Base-by-base conservation (phyloP, 2,113 vertebrate species). In the Chaetodon trifascialis region DNA sequence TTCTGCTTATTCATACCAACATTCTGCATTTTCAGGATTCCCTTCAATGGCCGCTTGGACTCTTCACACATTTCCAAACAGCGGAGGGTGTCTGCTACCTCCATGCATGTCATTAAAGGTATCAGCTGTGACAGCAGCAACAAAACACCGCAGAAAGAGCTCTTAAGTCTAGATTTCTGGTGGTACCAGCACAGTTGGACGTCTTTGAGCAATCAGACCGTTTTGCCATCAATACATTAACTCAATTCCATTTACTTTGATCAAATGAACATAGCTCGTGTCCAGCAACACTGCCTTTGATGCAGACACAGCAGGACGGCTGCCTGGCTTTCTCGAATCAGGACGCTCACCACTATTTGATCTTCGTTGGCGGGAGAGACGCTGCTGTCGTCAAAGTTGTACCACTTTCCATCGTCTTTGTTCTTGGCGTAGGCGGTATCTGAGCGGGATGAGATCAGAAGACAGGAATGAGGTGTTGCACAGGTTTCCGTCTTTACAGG, bases 311-410 rank as follows among this genome's bases (percentile, higher is more conserved):
- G 12, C 0, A 11, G 65, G 17, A 66, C 8, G n/a, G 14, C 3
- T 40, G 47, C 2, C 44, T 23, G 51, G n/a, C 52, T 67, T 36
- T 82, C 58, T 84, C 56, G 40, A 64, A 70, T 2, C 14, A 67
- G 25, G 4, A 60, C 76, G 95, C 98, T 98, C 95, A 96, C 98
- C 97, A 99, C 97, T 92, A 99, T 99, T 89, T 99, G 98, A 90
- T 99, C 98, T 89, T 99, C 97, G 60, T 91, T 97, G 71, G 96
- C 97, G 84, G 96, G 92, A 60, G 98, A 99, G 79, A 97, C 97
- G 38, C 97, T 99, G 94, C 97, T 99, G 94, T 99, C 98, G 79
- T 99, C 98, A 86, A 97, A 99, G 95, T 98, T 97, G 96, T 99
- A 99, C 98, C 97, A 99, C 92, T 98, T 99, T 44, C 93, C 95